Conservation (phyloP, 2,888 invertebrate species). For the Oxycera nigricornis region DNA sequence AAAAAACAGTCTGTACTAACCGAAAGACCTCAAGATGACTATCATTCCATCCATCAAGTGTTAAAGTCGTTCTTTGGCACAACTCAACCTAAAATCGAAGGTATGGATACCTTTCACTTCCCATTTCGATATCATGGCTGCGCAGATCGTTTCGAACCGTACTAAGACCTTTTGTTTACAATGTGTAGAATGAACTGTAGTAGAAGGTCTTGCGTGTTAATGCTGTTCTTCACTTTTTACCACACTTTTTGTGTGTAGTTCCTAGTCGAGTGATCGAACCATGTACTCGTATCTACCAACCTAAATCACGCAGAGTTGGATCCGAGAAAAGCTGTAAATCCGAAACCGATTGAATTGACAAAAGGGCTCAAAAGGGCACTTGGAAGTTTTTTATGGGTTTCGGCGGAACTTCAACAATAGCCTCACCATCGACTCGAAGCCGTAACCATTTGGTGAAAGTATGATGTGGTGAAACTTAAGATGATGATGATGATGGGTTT, state of each 20-base stretch:
- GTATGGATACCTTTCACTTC: constrained; percentile 21
- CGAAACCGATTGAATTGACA: not conserved
- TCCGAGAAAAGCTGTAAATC: no score
- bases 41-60: not conserved
- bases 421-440: not conserved
- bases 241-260: not conserved
- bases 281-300: no score
- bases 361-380: constrained; percentile 13
- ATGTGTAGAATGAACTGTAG: not conserved
- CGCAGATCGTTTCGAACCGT: not conserved
- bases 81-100: not conserved
- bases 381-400: not conserved
- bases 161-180: constrained; percentile 28
- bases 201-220: not conserved
- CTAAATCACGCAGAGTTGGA: not conserved
- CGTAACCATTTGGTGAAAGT: constrained; percentile 26
- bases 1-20: not conserved
- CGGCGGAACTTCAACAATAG: constrained; percentile 1
- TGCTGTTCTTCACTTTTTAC: not conserved
- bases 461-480: constrained; percentile 13
- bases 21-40: not conserved
- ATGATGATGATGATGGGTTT: not conserved
- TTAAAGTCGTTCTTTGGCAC: not conserved
- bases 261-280: not conserved
- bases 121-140: not conserved